Evolutionary conservation across 2,888 invertebrate species (phyloP), one percentile per base, ranked within the genome.

Genomic region (Ptycholaimellus sp.): DNA sequence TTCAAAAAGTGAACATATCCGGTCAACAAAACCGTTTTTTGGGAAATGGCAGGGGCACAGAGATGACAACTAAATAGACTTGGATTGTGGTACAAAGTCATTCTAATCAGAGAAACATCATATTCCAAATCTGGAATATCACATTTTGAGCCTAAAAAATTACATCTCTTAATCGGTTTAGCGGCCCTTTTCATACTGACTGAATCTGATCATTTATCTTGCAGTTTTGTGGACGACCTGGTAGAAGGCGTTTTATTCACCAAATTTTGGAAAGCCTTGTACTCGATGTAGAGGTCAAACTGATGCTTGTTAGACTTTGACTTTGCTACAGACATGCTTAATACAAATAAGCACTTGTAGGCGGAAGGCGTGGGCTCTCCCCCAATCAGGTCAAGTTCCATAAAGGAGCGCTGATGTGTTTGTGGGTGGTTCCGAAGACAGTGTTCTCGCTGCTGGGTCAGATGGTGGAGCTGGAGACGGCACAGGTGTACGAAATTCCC

Each of bases 241-340:
- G 74, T 79, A 54, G 79, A 82, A 55, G 82, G 83, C 31, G 75
- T 40, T 87, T 78, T 54, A 82, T 93, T 49, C 87, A 93, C 57
- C 83, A 87, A 60, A 76, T 73, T 3, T 59, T 90, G 45, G 90
- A 93, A 60, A 74, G 75, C 35, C 74, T 90, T 13, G 57, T 67
- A 21, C 70, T 76, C 42, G 79, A 83, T 65, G 70, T 73, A 42
- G 90, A 93, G 68, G 90, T 90, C 20, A 81, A 82, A 60, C 90
- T 93, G 59, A 66, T 93, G 37, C 64, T 90, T 72, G 87, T 85
- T 57, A 41, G 23, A 20, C 14, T 6, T 22, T 11, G 13, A 14
- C 5, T 28, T 25, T 34, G 3, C 27, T 7, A 16, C 14, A n/a
- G 11, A 9, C 14, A 35, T 11, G 28, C 7, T 5, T 13, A 17